Base-by-base conservation (phyloP, 2,113 vertebrate species). In the Felis chaus region DNA sequence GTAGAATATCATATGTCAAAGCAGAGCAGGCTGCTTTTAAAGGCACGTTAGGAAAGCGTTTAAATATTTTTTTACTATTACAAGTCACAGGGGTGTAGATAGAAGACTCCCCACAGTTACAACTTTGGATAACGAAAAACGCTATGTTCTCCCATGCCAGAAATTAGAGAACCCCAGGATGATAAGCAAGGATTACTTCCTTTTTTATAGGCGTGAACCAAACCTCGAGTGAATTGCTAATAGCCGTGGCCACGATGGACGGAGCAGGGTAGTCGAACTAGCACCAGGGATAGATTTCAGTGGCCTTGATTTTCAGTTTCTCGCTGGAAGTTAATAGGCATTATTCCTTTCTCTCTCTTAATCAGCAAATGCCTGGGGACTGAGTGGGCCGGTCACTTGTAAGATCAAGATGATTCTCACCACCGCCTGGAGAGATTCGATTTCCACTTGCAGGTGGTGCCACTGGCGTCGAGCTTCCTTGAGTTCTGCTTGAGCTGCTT, bases 391-490 rank as follows among this genome's bases (percentile, higher is more conserved):
- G 0, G 36, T 3, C 1, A 27, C 68, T 84, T 69, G 65, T 25
- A 69, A 68, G 79, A 2, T 31, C 66, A 69, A 68, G 79, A 2
- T 31, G 63, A 0, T 71, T 83, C 99, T 99, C 97, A 99, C 99
- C 99, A 99, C 97, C 13, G 99, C 99, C 1, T 99, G 99, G 48
- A 99, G 99, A 48, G 99, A 99, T 93, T 99, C 99, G 0, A 99
- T 99, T 99, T 99, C 99, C 3, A 99, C 99, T 98, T 99, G 99
- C 95, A 99, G 99, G 48, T 99, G 99, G 95, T 99, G 99, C 99
- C 99, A 99, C 97, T 99, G 99, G 88, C 99, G 99, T 7, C 99
- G 98, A 23, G 99, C 99, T 97, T 99, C 99, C 0, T 99, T 98
- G 11, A 99, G 99, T 57, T 99, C 99, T 3, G 99, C 99, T 96